Evolutionary conservation across 2,888 invertebrate species (phyloP).

Genomic region (Cybosia mesomella): DNA sequence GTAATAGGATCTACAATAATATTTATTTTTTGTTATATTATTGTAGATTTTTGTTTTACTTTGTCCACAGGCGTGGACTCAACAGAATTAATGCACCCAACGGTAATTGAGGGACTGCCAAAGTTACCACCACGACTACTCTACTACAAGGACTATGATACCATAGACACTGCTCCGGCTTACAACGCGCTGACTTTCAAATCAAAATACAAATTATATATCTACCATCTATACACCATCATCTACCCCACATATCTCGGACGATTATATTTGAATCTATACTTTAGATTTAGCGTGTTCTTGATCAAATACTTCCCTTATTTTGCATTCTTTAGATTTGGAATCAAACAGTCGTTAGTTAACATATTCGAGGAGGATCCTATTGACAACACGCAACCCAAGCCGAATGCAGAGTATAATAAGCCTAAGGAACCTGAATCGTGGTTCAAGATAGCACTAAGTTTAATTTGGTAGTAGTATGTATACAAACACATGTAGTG

Average conservation of each 20-base stretch:
- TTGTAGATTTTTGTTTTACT: no score
- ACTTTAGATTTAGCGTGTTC: constrained; percentile 87
- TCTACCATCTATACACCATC: constrained; percentile 48
- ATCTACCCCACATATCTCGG: constrained; percentile 83
- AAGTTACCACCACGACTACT: constrained; percentile 60
- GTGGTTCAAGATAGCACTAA: constrained; percentile 63
- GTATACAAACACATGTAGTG: not conserved
- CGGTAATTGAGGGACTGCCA: constrained; percentile 65
- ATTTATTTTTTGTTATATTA: not conserved
- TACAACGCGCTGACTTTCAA: constrained; percentile 73
- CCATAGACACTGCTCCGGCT: constrained; percentile 72
- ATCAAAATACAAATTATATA: constrained; percentile 65
- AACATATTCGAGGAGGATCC: constrained; percentile 84
- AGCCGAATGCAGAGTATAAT: constrained; percentile 70
- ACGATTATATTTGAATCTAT: constrained; percentile 88
- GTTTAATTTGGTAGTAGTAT: constrained; percentile 61
- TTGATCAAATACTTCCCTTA: constrained; percentile 90
- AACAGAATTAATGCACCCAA: constrained; percentile 57
- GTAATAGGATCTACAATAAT: no score
- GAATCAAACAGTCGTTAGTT: constrained; percentile 87
- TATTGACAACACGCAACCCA: constrained; percentile 66
- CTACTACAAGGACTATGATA: constrained; percentile 76
- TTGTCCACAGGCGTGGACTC: constrained; percentile 69
- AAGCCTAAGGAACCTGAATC: constrained; percentile 54
- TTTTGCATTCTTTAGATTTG: constrained; percentile 89